Conservation (phyloP, 1,140 invertebrate species). For the Drosophila sp. region DNA sequence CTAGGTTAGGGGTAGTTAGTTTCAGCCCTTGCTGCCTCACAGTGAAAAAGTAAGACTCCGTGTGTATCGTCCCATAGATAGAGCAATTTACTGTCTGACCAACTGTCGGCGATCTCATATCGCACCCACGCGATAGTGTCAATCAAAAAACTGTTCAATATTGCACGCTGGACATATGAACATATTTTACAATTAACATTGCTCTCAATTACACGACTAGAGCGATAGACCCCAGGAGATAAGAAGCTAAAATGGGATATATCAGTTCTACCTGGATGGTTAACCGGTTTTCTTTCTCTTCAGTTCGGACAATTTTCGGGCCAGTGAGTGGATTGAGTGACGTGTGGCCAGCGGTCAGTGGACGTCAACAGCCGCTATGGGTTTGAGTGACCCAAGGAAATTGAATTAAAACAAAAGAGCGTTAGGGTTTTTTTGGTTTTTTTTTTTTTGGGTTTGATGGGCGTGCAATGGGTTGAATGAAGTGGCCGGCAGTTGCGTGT, state of each 20-base stretch:
- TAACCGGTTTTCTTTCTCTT: conserved; percentile 55
- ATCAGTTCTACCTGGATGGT: conserved; percentile 41
- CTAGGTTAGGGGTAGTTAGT: conserved; percentile 49
- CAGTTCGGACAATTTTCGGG: neutral
- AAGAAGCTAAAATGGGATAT: conserved; percentile 39
- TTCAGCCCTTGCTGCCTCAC: neutral
- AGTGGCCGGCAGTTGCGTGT: conserved; percentile 63
- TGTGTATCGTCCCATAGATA: conserved; percentile 39
- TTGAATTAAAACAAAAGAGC: conserved; percentile 72
- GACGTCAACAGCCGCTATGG: conserved; percentile 21
- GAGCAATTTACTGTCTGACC: conserved; percentile 38
- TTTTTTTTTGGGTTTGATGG: conserved; percentile 20
- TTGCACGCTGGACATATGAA: conserved; percentile 39
- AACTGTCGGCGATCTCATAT: conserved; percentile 40
- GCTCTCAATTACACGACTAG: conserved; percentile 55
- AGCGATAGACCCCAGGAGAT: conserved; percentile 45
- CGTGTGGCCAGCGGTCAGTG: conserved; percentile 74
- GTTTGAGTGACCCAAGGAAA: conserved; percentile 47
- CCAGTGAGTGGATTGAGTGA: conserved; percentile 48
- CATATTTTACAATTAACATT: conserved; percentile 72
- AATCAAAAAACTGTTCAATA: conserved; percentile 78
- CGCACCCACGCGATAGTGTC: conserved; percentile 77
- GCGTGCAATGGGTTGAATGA: conserved; percentile 38
- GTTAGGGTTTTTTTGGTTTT: conserved; percentile 35
- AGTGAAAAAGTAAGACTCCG: conserved; percentile 15